A percentile compares a stretch with the other conserved stretches of the same genome.
phyloP scores from a whole-genome alignment of 2,888 invertebrate species.

The Bellardia bayeri region DNA sequence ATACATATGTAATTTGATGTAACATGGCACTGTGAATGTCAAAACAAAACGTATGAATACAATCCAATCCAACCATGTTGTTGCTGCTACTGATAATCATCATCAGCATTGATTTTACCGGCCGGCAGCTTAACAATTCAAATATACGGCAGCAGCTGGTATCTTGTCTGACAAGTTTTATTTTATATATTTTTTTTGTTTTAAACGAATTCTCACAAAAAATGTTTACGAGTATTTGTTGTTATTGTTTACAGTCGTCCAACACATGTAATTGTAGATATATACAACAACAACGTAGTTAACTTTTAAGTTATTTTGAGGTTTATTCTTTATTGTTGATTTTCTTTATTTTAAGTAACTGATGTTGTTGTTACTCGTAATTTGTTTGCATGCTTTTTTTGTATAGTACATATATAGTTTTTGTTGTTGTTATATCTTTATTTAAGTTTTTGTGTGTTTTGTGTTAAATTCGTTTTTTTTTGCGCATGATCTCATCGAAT shows the following conservation, averaged over 20 bases:
- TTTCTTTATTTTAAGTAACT: constrained; percentile 4
- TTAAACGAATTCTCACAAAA: constrained; percentile 60
- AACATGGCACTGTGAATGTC: constrained; percentile 47
- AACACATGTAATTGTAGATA: constrained; percentile 26
- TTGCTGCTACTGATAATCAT: constrained; percentile 19
- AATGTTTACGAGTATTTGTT: not conserved
- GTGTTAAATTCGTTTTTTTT: constrained; percentile 53
- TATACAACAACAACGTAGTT: not conserved
- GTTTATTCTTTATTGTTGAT: constrained; percentile 26
- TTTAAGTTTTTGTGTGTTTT: constrained; percentile 1
- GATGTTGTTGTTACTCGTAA: not conserved
- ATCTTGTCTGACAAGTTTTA: constrained; percentile 63
- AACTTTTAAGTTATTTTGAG: constrained; percentile 3
- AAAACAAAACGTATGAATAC: constrained; percentile 9
- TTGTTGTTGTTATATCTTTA: constrained; percentile 13
- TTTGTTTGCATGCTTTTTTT: constrained; percentile 20
- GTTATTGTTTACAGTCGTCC: constrained; percentile 11
- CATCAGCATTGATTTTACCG: constrained; percentile 47
- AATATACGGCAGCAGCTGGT: constrained; percentile 53
- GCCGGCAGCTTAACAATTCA: constrained; percentile 55
- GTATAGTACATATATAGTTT: not conserved
- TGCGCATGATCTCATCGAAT: constrained; percentile 71
- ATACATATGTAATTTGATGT: not conserved
- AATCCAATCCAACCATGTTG: not conserved
- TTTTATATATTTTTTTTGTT: constrained; percentile 41